Evolutionary conservation across 1,140 invertebrate species (phyloP).

Genomic region (Papilio polyxenes): DNA sequence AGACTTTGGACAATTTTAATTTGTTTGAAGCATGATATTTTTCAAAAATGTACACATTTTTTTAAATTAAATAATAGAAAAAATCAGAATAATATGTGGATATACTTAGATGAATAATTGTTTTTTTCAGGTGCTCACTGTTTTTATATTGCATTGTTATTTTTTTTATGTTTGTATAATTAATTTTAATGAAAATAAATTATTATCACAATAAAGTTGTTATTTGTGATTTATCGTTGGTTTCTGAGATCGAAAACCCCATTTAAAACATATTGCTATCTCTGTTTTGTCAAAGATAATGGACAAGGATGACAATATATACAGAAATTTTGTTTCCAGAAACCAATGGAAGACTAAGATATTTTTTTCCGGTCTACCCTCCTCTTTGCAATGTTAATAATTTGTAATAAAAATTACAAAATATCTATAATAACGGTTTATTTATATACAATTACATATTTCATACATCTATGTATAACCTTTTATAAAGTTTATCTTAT

Average conservation of each 20-base stretch:
- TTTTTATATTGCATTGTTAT: constrained; percentile 28
- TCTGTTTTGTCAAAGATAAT: too few relatives aligned
- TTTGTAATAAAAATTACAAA: background rate
- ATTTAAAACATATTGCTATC: too few relatives aligned
- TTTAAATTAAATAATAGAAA: background rate
- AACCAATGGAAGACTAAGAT: too few relatives aligned
- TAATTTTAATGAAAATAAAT: constrained; percentile 20
- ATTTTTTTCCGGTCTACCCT: too few relatives aligned
- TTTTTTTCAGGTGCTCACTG: constrained; percentile 32
- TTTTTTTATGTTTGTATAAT: constrained; percentile 32
- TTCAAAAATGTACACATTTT: background rate
- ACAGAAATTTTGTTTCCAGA: too few relatives aligned
- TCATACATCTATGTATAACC: background rate
- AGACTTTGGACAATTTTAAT: background rate
- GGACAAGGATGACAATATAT: too few relatives aligned
- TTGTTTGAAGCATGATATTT: background rate
- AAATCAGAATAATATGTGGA: background rate
- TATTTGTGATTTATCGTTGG: too few relatives aligned
- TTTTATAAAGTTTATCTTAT: background rate
- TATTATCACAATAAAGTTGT: background rate
- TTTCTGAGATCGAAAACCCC: too few relatives aligned
- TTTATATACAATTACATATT: constrained; percentile 9
- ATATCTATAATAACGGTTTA: background rate
- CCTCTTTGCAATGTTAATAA: too few relatives aligned
- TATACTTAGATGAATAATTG: background rate